Evolutionary conservation across 2,888 invertebrate species (phyloP).

Genomic region (Griposia aprilina): DNA sequence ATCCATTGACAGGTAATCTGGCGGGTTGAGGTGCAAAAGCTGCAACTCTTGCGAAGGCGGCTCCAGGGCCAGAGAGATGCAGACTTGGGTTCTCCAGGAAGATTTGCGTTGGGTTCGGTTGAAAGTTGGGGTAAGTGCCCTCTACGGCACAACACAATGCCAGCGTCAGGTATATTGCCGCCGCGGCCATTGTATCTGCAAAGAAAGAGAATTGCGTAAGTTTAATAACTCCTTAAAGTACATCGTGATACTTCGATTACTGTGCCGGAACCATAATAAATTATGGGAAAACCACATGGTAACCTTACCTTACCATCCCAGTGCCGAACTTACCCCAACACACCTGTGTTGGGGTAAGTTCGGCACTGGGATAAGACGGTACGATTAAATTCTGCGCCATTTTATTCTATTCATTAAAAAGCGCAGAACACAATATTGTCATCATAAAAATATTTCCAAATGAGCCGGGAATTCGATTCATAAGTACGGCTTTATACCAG

Average conservation of each 20-base stretch:
- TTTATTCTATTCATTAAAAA: neutral
- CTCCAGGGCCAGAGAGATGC: constrained; percentile 65
- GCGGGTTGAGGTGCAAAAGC: constrained; percentile 69
- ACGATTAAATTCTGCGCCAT: neutral
- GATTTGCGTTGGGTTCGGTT: constrained; percentile 58
- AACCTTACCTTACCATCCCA: no score
- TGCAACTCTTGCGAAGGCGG: constrained; percentile 67
- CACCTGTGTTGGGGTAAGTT: neutral
- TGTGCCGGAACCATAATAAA: constrained; percentile 16
- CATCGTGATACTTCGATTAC: constrained; percentile 9
- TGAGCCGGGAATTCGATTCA: neutral
- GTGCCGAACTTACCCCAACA: no score
- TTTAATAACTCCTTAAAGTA: neutral
- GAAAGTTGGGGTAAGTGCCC: constrained; percentile 63
- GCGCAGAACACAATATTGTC: neutral
- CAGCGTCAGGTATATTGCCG: constrained; percentile 64
- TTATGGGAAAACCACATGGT: neutral
- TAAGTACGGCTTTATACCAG: neutral
- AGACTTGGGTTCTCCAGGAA: constrained; percentile 62
- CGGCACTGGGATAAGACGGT: neutral
- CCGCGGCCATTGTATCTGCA: constrained; percentile 74
- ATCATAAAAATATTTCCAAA: neutral
- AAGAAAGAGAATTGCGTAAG: constrained; percentile 62
- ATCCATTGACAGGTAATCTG: constrained; percentile 80
- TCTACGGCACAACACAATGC: constrained; percentile 69